Base-by-base conservation (phyloP, 37 sponge, comb jelly and placozoan genomes). In the Beroe ovata region DNA sequence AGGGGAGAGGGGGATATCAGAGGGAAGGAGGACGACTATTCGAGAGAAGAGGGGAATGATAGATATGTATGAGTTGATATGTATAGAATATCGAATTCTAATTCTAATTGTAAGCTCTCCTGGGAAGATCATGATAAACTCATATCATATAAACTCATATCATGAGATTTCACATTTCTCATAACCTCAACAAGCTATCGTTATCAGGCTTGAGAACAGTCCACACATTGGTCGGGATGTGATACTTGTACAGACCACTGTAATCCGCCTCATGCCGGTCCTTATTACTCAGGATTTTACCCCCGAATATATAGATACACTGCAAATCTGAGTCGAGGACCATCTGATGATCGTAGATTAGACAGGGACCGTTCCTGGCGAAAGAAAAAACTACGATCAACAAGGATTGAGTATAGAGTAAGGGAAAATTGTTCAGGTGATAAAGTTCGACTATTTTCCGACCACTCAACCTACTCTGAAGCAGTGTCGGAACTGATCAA, bases 341-440 rank as follows among this genome's bases (percentile, higher is more conserved):
- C 94, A 95, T 95, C 92, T 95, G 95, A 63, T 95, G 95, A 72
- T 95, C 93, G 91, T 72, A 93, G 22, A 95, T 62, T 28, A 93
- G 90, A 0, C 59, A 39, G 6, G 95, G 95, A 0, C 95, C 95
- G 25, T 93, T 93, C 84, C 84, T 77, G 54, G 54, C 11, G 11
- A 47, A 16, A 47, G 11, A 47, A 11, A 11, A 47, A 16, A 47
- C 11, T n/a, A n/a, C n/a, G n/a, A n/a, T n/a, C n/a, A n/a, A 25
- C 16, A 64, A 64, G 69, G 69, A 19, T 29, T 29, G 69, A 64
- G 32, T 21, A 21, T 21, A 21, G 19, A 25, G 33, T 64, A 21
- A 64, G 29, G 29, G 69, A 21, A 19, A 14, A 21, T 19, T 64
- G 16, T 21, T 29, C 33, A 30, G 19, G 20, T 18, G 69, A 64